Base-by-base conservation (phyloP, 2,888 invertebrate species). In the Drosophila mimetica region DNA sequence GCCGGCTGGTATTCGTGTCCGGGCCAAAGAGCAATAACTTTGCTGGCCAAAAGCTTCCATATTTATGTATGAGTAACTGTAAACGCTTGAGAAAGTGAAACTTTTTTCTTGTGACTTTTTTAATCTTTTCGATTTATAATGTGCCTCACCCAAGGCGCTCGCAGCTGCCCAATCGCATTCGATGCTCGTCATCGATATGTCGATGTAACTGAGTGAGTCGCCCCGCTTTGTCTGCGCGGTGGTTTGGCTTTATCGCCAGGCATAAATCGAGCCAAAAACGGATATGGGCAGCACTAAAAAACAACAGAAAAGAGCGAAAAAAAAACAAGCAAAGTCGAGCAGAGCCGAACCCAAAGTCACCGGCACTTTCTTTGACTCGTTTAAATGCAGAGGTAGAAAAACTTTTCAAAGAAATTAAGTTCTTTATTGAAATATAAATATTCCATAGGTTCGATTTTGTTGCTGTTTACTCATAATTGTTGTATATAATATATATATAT, bases 191-290 rank as follows among this genome's bases (percentile, higher is more conserved):
- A 70, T 61, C 70, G 61, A 39, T 61, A 50, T 39, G 54, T 61
- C 67, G 67, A 55, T 77, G 72, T 79, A 76, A 79, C 80, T 82
- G 66, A 82, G 76, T 79, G 80, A 76, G 52, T 58, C 48, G 37
- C 36, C 48, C 48, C 51, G 37, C 41, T 57, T 39, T 46, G 55
- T 50, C 41, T 59, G 52, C 41, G 42, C 22, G 52, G 63, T n/a
- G 51, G 50, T 36, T 66, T 55, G 67, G 47, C 61, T 69, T 80
- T 77, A 85, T 83, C 87, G 75, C 79, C 75, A 77, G 75, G 72
- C 85, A 85, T 85, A 83, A 85, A 85, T 87, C 85, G 80, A 72
- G 61, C 73, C 77, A 79, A 85, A 85, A 85, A 85, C 85, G 86
- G 87, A 85, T 87, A 79, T 81, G 77, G 79, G 48, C 76, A 78